Evolutionary conservation across 2,797 vertebrate species (phyloP), one percentile per base, ranked within the genome.

Genomic region (Thaleichthys pacificus): DNA sequence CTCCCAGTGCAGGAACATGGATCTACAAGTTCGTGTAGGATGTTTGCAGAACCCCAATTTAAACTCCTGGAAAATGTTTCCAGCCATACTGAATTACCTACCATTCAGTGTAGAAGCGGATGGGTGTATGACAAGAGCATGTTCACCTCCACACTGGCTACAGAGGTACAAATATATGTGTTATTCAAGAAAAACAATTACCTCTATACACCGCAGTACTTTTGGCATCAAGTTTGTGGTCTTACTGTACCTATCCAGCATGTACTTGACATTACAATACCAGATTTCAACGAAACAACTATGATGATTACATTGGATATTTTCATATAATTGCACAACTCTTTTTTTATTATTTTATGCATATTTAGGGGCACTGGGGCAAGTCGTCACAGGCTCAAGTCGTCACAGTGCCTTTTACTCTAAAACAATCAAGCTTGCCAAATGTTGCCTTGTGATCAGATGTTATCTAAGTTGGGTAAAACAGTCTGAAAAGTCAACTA

Each of bases 61-160:
- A 84, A 88, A 24, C 82, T 92, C 24, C 63, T 91, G 4, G 58
- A 19, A 58, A 91, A 88, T 77, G 42, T 42, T 4, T 87, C 88
- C 22, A 60, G 60, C 14, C 4, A 51, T 15, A 26, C 72, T 1
- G 73, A 70, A 17, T 68, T 75, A 30, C 80, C 78, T 22, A 79
- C 75, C 0, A 76, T 88, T 4, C 62, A 5, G 5, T 97, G 96
- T 88, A 89, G 82, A 61, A 88, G 89, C 0, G 95, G 95, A 77
- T 97, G 96, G 96, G 85, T 92, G 77, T 97, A 95, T 1, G 90
- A 96, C 80, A 90, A 73, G 80, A 93, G 93, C 0, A 93, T 91
- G 67, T 94, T 96, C 89, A 89, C 81, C 14, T 94, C 95, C 78
- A 96, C 96, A 69, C 85, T 95, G 75, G 92, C 89, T 26, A 96